phyloP scores from a whole-genome alignment of 2,888 invertebrate species.

The Coenonympha arcania region DNA sequence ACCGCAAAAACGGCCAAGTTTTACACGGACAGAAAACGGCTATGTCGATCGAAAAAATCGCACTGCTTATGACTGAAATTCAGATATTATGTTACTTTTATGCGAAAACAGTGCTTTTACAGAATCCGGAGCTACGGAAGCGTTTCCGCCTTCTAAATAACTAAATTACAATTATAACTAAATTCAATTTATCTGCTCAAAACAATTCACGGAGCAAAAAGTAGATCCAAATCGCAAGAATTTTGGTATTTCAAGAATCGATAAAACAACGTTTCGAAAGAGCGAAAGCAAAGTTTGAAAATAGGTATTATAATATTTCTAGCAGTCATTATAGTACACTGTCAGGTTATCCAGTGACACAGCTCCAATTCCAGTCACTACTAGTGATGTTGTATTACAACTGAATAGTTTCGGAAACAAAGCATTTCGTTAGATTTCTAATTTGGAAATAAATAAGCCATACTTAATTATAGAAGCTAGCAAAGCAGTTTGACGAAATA shows the following conservation, averaged over 20 bases:
- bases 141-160: slow-evolving; percentile 44
- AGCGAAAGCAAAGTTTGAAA: slow-evolving; percentile 4
- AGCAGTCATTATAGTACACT: no score
- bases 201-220: slow-evolving; percentile 36
- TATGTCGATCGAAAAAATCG: not conserved
- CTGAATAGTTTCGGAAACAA: no score
- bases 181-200: slow-evolving; percentile 28
- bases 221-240: slow-evolving; percentile 35
- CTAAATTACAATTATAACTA: no score
- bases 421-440: no score
- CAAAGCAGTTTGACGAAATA: no score
- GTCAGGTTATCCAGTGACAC: no score
- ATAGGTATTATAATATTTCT: no score
- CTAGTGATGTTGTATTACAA: no score
- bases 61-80: not conserved
- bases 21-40: not conserved
- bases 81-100: no score
- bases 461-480: no score
- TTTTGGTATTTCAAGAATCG: slow-evolving; percentile 8
- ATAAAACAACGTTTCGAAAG: slow-evolving; percentile 9
- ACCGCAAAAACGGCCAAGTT: not conserved
- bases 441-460: no score
- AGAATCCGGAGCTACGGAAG: slow-evolving; percentile 14
- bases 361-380: no score
- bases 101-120: slow-evolving; percentile 14